These are phyloP conservation scores for Apotomis turbidana DNA, from an alignment of 2,888 invertebrate genomes.

Conservation along the genomic window DNA sequence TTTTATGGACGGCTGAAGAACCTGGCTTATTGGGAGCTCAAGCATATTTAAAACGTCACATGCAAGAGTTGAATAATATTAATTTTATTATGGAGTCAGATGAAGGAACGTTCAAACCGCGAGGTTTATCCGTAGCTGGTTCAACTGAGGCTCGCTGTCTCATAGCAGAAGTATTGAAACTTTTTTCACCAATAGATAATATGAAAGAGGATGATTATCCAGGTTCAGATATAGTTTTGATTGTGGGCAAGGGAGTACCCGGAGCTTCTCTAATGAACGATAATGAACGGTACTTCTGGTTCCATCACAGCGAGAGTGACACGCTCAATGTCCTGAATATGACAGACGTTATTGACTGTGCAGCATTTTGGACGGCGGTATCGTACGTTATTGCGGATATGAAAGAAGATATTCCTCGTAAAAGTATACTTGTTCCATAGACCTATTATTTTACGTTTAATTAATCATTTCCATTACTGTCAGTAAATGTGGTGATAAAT, in stretches of 20 bases:
- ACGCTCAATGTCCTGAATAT: slow-evolving; percentile 88
- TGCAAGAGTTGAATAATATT: slow-evolving; percentile 83
- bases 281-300: slow-evolving; percentile 87
- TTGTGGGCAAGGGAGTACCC: slow-evolving; percentile 86
- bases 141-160: slow-evolving; percentile 86
- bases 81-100: slow-evolving; percentile 94
- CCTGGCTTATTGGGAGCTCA: slow-evolving; percentile 87
- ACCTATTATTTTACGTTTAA: neutral
- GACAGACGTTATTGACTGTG: slow-evolving; percentile 85
- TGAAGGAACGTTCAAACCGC: slow-evolving; percentile 90
- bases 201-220: slow-evolving; percentile 77
- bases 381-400: slow-evolving; percentile 90
- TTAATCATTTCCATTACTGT: too few relatives aligned
- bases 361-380: slow-evolving; percentile 89
- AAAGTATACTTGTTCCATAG: neutral
- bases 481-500: too few relatives aligned
- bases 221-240: slow-evolving; percentile 88
- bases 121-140: slow-evolving; percentile 88
- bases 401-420: slow-evolving; percentile 84
- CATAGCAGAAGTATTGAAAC: slow-evolving; percentile 85
- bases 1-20: slow-evolving; percentile 93
- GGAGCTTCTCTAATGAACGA: slow-evolving; percentile 87
- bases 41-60: slow-evolving; percentile 86
- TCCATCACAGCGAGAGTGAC: slow-evolving; percentile 90
- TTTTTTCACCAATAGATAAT: slow-evolving; percentile 85